Evolutionary conservation across 2,888 invertebrate genomes (phyloP), one percentile per base, ranked within the genome.

Genomic region (Melitaea athalia): DNA sequence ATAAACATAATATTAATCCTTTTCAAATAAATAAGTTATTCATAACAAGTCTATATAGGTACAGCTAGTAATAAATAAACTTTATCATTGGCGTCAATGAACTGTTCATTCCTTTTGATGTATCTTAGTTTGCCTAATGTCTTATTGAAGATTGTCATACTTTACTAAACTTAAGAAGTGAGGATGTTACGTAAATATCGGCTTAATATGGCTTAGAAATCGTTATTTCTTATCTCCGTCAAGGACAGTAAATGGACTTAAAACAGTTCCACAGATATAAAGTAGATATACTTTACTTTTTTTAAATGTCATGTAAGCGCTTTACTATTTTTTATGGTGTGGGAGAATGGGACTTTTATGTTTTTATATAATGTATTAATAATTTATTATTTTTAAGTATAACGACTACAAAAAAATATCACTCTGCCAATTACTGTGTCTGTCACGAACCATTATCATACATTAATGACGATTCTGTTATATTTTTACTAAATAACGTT

Each of bases 221-320:
- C 38, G 14, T n/a, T n/a, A 62, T 42, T 53, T 42, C n/a, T 24
- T 53, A 38, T 7, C 31, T 57, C 57, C 14, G 62, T 57, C 24
- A 17, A 55, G 38, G 42, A 12, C 64, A 14, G 17, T 65, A 31
- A 52, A 52, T 65, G 15, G 42, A 43, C 43, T n/a, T 17, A 42
- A 64, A 42, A 59, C 49, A 64, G 43, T 42, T n/a, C 52, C 31
- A 65, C 17, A 64, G 59, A 64, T 64, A 64, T 64, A 64, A 59
- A 59, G 5, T 57, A n/a, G n/a, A n/a, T n/a, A 57, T 42, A 11
- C 55, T 33, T 55, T n/a, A 55, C 5, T 55, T 2, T 7, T 33
- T 42, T 57, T 42, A 57, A 57, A 57, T 38, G 33, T 15, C 31
- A 42, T 42, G 15, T 7, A 42, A 57, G 38, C 7, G 15, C 33